These are phyloP conservation scores for Elachura formosa DNA, from an alignment of 2,113 vertebrate species.

Conservation along the genomic window DNA sequence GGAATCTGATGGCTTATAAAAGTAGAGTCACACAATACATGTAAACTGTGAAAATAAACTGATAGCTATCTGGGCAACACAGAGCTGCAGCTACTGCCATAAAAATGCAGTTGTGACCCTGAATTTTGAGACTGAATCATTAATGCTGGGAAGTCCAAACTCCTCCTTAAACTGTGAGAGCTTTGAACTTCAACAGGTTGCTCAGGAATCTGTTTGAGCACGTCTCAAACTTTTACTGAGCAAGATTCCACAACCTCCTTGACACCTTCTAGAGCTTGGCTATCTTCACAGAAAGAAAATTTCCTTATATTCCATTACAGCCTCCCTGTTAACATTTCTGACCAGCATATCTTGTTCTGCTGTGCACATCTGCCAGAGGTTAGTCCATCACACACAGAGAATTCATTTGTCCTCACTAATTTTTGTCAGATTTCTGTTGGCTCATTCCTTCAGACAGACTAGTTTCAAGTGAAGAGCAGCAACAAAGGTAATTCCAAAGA, in stretches of 20 bases:
- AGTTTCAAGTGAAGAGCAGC: neutral
- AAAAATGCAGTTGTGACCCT: neutral
- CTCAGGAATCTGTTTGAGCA: neutral
- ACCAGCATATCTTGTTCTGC: neutral
- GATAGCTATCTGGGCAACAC: neutral
- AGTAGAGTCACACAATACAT: neutral
- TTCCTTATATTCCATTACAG: neutral
- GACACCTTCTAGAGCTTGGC: neutral
- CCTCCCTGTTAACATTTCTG: neutral
- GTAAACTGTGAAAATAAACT: neutral
- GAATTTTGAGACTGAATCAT: accelerated
- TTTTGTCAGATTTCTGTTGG: accelerated
- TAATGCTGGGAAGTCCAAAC: neutral
- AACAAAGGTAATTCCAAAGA: neutral
- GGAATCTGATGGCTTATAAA: neutral
- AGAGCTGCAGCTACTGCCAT: neutral
- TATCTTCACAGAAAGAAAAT: neutral
- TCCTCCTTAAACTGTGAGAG: neutral
- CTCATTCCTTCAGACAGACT: neutral
- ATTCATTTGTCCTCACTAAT: neutral
- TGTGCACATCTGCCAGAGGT: neutral
- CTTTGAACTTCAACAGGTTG: neutral
- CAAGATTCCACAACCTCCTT: neutral
- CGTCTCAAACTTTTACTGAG: neutral
- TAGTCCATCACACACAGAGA: neutral